Evolutionary conservation across 2,113 vertebrate genomes (phyloP).

Genomic region (Pavo muticus): DNA sequence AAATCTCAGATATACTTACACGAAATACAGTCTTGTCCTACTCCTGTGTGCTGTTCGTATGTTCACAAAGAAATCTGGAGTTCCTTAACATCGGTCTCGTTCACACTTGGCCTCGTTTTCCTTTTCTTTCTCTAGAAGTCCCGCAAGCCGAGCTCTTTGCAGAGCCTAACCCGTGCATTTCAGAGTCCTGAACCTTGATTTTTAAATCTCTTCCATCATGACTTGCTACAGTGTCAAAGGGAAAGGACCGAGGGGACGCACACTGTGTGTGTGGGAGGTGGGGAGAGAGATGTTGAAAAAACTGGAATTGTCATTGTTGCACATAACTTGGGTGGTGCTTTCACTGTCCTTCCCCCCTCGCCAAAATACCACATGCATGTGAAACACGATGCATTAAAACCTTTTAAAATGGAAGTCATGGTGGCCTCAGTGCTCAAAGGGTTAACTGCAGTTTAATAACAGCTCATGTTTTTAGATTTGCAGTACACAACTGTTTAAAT

Average conservation of each 20-base stretch:
- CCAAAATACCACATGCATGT: conserved; percentile 15
- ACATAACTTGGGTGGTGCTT: conserved; percentile 65
- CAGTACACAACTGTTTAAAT: conserved; percentile 79
- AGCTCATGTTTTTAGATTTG: conserved; percentile 76
- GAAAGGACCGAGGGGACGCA: neutral
- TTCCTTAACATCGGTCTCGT: conserved; percentile 44
- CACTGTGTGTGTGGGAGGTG: neutral
- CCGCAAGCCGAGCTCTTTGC: neutral
- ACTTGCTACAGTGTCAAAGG: neutral
- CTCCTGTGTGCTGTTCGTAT: conserved; percentile 8
- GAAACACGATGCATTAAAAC: conserved; percentile 43
- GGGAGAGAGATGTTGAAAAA: conserved; percentile 16
- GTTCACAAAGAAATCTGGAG: conserved; percentile 10
- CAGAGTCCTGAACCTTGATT: neutral
- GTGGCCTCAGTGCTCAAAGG: conserved; percentile 72
- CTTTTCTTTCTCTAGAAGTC: conserved; percentile 13
- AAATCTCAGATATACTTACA: neutral
- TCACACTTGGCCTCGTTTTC: conserved; percentile 6
- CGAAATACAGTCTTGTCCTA: conserved; percentile 51
- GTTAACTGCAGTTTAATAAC: conserved; percentile 76
- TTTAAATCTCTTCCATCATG: conserved; percentile 5
- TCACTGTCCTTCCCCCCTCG: neutral
- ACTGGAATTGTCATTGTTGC: conserved; percentile 72
- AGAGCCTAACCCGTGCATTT: neutral
- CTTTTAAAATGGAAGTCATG: conserved; percentile 53